These are phyloP conservation scores for Microchirus variegatus DNA, from an alignment of 2,797 vertebrate genomes.

Conservation along the genomic window DNA sequence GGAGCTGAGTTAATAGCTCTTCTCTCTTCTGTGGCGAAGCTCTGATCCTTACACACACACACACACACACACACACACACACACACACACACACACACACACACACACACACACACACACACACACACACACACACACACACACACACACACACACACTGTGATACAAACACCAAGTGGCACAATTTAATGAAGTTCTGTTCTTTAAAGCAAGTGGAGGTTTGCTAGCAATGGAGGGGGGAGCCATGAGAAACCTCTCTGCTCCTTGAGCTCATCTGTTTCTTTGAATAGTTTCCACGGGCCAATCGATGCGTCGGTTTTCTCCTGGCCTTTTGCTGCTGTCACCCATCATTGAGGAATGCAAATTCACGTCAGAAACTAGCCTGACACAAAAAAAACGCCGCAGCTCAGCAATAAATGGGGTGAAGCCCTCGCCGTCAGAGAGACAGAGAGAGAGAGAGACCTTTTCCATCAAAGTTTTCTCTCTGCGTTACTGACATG, in stretches of 20 bases:
- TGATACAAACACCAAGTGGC: constrained; percentile 87
- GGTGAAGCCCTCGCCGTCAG: constrained; percentile 61
- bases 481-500: constrained; percentile 54
- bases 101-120: constrained; percentile 31
- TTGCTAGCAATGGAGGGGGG: constrained; percentile 27
- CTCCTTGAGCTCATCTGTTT: constrained; percentile 94
- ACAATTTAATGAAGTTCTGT: constrained; percentile 97
- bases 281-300: constrained; percentile 92
- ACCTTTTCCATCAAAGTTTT: constrained; percentile 77
- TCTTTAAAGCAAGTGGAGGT: constrained; percentile 84
- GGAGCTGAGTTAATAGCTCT: constrained; percentile 81
- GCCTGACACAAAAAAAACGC: constrained; percentile 85
- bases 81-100: constrained; percentile 75
- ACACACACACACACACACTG: constrained; percentile 14
- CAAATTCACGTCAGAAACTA: constrained; percentile 95
- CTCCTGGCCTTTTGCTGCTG: constrained; percentile 95
- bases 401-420: constrained; percentile 82
- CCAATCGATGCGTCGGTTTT: constrained; percentile 94
- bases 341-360: constrained; percentile 94
- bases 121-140: constrained; percentile 72
- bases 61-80: constrained; percentile 74
- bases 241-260: constrained; percentile 51
- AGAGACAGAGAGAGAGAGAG: constrained; percentile 42
- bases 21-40: constrained; percentile 68
- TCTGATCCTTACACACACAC: constrained; percentile 75